phyloP scores from a whole-genome alignment of 2,113 vertebrate species.

The Steatornis caripensis region DNA sequence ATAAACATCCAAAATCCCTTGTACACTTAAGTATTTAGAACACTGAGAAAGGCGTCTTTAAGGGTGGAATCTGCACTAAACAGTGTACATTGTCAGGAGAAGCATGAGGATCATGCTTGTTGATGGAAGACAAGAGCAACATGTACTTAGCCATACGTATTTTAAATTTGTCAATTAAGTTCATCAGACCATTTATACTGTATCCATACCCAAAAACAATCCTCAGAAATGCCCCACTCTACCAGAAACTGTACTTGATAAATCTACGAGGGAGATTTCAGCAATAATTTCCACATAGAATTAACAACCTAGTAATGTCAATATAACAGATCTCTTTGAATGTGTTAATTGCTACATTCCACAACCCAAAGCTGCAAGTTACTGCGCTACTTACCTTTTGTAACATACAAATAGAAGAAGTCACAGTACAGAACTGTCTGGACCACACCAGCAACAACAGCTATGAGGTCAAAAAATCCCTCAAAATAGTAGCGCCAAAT shows the following conservation, averaged over 20 bases:
- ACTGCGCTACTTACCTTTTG: constrained; percentile 84
- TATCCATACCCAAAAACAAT: not conserved
- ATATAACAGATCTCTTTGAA: not conserved
- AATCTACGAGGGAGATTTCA: not conserved
- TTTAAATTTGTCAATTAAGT: not conserved
- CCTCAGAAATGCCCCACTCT: not conserved
- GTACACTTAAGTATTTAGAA: not conserved
- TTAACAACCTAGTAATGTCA: fast-evolving
- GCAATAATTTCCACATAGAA: not conserved
- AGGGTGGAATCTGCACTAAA: not conserved
- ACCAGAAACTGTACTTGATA: not conserved
- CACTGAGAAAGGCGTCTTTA: not conserved
- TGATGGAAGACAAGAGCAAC: not conserved
- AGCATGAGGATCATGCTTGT: not conserved
- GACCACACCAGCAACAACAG: constrained; percentile 94
- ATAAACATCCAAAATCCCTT: not conserved
- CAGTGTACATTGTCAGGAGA: not conserved
- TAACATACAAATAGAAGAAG: constrained; percentile 99
- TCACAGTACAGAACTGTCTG: constrained; percentile 99
- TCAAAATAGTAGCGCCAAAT: constrained; percentile 99
- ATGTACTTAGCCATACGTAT: not conserved
- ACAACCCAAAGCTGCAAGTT: not conserved
- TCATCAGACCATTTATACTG: not conserved
- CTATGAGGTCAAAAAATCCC: constrained; percentile 98
- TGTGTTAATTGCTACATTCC: not conserved